Conservation (phyloP, 2,888 invertebrate species). For the Diarsia mendica region DNA sequence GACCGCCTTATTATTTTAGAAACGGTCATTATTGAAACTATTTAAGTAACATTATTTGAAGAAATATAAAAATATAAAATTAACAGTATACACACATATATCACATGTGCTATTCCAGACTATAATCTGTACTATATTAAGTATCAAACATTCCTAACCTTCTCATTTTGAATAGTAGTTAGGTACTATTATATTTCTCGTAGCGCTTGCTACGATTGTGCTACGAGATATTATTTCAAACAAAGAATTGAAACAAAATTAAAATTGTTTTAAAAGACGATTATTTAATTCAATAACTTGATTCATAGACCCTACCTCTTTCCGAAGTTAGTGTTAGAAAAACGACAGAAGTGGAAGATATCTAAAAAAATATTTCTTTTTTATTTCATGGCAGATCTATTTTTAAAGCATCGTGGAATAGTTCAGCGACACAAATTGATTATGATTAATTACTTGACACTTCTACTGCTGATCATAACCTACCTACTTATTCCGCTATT, state of each 20-base stretch:
- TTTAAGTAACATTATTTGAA: background rate
- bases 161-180: no score
- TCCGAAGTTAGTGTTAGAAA: no score
- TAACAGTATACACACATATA: no score
- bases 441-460: constrained; percentile 48
- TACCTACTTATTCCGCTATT: constrained; percentile 20
- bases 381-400: constrained; percentile 2
- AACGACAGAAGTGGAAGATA: background rate
- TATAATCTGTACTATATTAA: no score
- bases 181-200: background rate
- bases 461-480: constrained; percentile 16
- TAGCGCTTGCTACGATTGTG: constrained; percentile 8
- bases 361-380: background rate
- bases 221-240: constrained; percentile 2
- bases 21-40: background rate
- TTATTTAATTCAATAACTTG: background rate
- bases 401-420: constrained; percentile 22
- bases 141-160: no score
- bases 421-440: constrained; percentile 42
- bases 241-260: background rate
- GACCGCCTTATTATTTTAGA: background rate
- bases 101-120: background rate
- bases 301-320: background rate
- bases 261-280: background rate
- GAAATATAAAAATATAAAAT: background rate